Base-by-base conservation (phyloP, 2,888 invertebrate genomes). In the Cataglyphis albicans region DNA sequence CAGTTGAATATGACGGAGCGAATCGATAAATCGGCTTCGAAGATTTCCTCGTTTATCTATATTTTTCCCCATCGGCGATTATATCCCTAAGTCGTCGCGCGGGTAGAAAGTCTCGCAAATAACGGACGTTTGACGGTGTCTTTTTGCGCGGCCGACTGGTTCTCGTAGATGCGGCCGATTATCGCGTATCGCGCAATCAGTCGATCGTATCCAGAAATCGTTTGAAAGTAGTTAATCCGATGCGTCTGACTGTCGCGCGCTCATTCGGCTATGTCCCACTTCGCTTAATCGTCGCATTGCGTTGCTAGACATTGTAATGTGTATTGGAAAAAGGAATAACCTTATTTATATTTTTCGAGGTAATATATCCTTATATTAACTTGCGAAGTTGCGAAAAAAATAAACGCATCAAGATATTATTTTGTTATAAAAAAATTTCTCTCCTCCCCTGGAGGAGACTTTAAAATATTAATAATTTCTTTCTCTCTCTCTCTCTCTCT, bases 271-370 rank as follows among this genome's bases (percentile, higher is more conserved):
- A 64, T 81, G 88, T 86, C 83, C 89, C 75, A 90, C 87, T 90
- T 89, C 32, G 76, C 67, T 74, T 52, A 74, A 63, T 82, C 63
- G 75, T 83, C 86, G 76, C 84, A 82, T 57, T 80, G 85, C 83
- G 81, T 68, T 88, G 90, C 85, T 85, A 90, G 10, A 41, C 88
- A 86, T 90, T 88, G 81, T 88, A 84, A 84, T 78, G 72, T 55
- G 48, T 70, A 80, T 87, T 88, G 81, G 88, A 88, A 89, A 89
- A 90, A 86, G 90, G 85, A 86, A 81, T 76, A 88, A 88, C 88
- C 90, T 90, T 90, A 90, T 90, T 81, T 90, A 87, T 87, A 90
- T 90, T 88, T 88, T 87, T 84, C 81, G 83, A 25, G 83, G 81
- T 87, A 83, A 88, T 82, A 52, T 41, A 48, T 35, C 87, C 87